Percentiles rank a stretch among this genome's conserved stretches.
These are phyloP conservation scores for Thyatira batis DNA, from an alignment of 2,888 invertebrate genomes.

Conservation along the genomic window DNA sequence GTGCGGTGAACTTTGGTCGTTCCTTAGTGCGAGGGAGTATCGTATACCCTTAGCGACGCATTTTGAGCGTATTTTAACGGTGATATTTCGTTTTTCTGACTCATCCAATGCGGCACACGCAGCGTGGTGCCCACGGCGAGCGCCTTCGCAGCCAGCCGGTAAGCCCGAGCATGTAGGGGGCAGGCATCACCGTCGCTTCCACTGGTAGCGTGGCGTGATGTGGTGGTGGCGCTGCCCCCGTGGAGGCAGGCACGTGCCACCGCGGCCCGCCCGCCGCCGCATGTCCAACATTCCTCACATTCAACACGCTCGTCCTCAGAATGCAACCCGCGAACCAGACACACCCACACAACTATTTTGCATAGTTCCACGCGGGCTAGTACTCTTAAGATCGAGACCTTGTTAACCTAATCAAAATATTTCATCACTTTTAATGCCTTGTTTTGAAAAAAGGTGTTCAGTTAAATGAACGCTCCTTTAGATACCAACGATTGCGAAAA, in stretches of 20 bases:
- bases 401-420: conserved; percentile 11
- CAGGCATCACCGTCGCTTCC: conserved; percentile 11
- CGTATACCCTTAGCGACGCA: conserved; percentile 33
- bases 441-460: conserved; percentile 28
- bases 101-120: conserved; percentile 74
- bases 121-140: conserved; percentile 68
- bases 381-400: conserved; percentile 31
- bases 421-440: conserved; percentile 16
- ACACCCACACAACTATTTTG: conserved; percentile 67
- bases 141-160: conserved; percentile 57
- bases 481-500: conserved; percentile 16
- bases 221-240: conserved; percentile 14
- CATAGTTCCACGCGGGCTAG: conserved; percentile 59
- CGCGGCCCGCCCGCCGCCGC: conserved; percentile 51
- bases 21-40: conserved; percentile 27
- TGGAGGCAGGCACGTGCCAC: conserved; percentile 48
- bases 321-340: conserved; percentile 68
- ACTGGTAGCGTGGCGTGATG: neutral
- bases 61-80: conserved; percentile 55
- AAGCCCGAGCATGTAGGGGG: conserved; percentile 43
- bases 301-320: conserved; percentile 72
- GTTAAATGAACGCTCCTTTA: conserved; percentile 26
- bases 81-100: conserved; percentile 72
- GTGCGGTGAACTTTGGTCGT: conserved; percentile 54
- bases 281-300: conserved; percentile 69